A percentile compares a stretch with the other conserved stretches of the same genome.
These are phyloP conservation scores for Tetranychus urticae DNA, from an alignment of 1,140 invertebrate genomes.

Conservation along the genomic window DNA sequence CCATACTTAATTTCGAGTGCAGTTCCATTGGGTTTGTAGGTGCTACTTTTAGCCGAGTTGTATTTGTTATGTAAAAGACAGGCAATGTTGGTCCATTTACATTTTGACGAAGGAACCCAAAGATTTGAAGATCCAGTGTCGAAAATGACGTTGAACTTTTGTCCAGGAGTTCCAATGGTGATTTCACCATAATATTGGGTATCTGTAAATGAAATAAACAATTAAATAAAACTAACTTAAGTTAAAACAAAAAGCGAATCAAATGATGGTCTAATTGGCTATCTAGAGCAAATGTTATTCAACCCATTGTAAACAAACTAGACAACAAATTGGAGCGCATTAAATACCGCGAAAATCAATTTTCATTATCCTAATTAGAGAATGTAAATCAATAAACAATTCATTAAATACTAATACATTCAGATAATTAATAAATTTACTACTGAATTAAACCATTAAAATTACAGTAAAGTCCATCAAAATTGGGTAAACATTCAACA, in stretches of 20 bases:
- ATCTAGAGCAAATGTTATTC: too few relatives aligned
- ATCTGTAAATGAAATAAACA: not conserved
- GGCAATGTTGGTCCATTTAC: slow-evolving; percentile 72
- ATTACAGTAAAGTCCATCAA: too few relatives aligned
- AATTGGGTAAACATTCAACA: too few relatives aligned
- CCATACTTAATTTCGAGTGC: slow-evolving; percentile 82
- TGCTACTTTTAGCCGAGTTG: slow-evolving; percentile 53
- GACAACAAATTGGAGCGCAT: too few relatives aligned
- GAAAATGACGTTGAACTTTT: slow-evolving; percentile 76
- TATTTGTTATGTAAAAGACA: slow-evolving; percentile 86
- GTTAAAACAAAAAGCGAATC: not conserved
- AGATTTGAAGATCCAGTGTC: slow-evolving; percentile 96
- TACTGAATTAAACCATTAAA: too few relatives aligned
- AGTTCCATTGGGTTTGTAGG: slow-evolving; percentile 69
- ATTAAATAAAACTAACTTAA: not conserved
- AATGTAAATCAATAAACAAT: too few relatives aligned
- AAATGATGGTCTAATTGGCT: too few relatives aligned
- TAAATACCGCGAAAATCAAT: too few relatives aligned
- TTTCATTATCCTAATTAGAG: too few relatives aligned
- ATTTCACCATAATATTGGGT: slow-evolving; percentile 95
- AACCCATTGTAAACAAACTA: too few relatives aligned
- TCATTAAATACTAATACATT: too few relatives aligned
- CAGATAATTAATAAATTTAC: too few relatives aligned
- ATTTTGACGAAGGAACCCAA: slow-evolving; percentile 93
- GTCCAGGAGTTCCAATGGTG: slow-evolving; percentile 68